phyloP scores from a whole-genome alignment of 2,797 vertebrate species.

The Rhinella marina region DNA sequence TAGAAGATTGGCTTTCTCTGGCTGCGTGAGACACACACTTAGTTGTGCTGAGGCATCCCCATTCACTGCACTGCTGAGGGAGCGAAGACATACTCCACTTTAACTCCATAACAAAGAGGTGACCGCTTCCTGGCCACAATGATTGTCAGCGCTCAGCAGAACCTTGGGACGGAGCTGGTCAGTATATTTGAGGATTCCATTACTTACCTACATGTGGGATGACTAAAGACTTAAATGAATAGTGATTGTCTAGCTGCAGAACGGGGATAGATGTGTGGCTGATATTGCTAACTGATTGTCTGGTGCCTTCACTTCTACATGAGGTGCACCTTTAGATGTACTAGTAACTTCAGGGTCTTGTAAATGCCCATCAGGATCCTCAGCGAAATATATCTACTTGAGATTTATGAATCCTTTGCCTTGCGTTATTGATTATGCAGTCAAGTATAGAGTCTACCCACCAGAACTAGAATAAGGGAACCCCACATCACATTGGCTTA shows the following conservation, averaged over 20 bases:
- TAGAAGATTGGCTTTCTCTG: conserved; percentile 60
- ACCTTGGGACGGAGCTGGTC: conserved; percentile 82
- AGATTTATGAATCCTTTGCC: not conserved
- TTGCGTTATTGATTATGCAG: not conserved
- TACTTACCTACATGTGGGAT: not conserved
- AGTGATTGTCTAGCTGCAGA: not conserved
- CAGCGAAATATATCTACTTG: not conserved
- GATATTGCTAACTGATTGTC: conserved; percentile 5
- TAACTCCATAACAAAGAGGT: conserved; percentile 65
- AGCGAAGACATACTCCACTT: conserved; percentile 61
- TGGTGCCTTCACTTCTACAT: conserved; percentile 4
- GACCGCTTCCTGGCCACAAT: conserved; percentile 71
- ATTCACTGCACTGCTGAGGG: conserved; percentile 44
- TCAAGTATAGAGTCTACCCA: not conserved
- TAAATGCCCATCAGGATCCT: not conserved
- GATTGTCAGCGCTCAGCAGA: conserved; percentile 86
- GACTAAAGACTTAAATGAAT: not conserved
- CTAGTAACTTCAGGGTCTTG: not conserved
- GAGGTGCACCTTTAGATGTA: not conserved
- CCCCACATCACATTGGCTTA: conserved; percentile 8
- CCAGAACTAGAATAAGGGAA: not conserved
- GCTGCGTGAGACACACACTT: conserved; percentile 49
- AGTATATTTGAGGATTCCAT: conserved; percentile 54
- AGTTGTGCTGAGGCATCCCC: conserved; percentile 55
- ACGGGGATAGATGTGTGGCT: conserved; percentile 3